phyloP scores from a whole-genome alignment of 2,888 invertebrate genomes.

The Dexiosoma caninum region DNA sequence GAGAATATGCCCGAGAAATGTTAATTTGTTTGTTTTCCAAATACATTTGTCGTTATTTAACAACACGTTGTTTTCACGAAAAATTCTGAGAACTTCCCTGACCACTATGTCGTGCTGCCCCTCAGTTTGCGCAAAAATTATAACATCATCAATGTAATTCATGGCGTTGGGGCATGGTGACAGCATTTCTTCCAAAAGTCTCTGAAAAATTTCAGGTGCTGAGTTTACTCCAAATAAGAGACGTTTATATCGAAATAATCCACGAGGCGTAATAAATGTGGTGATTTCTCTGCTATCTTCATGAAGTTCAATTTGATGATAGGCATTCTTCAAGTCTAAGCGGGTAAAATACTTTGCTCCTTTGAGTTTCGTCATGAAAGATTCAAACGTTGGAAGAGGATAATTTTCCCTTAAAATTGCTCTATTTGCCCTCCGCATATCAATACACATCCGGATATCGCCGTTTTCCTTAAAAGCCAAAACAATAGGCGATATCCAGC shows the following conservation, averaged over 20 bases:
- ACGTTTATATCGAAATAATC: constrained; percentile 69
- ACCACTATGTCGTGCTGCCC: constrained; percentile 68
- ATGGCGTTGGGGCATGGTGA: constrained; percentile 66
- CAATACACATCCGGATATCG: no score
- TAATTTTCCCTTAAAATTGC: no score
- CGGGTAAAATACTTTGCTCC: no score
- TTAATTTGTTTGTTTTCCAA: not conserved
- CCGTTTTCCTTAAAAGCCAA: no score
- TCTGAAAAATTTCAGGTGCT: constrained; percentile 62
- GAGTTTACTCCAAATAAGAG: constrained; percentile 73
- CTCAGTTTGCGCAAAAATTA: constrained; percentile 65
- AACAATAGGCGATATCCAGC: no score
- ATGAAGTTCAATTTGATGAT: no score
- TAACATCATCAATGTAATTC: constrained; percentile 65
- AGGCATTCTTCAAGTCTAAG: no score
- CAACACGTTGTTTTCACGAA: not conserved
- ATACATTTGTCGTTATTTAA: not conserved
- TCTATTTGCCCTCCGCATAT: no score
- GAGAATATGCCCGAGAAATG: constrained; percentile 7
- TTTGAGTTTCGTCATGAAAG: no score
- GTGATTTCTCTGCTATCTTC: constrained; percentile 52
- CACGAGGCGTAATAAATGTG: constrained; percentile 58
- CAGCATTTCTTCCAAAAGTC: constrained; percentile 41
- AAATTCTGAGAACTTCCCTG: constrained; percentile 50
- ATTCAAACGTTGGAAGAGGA: no score